A percentile compares a stretch with the other conserved stretches of the same genome.
Evolutionary conservation across 2,888 invertebrate genomes (phyloP).

Genomic region (Lottia scabra): DNA sequence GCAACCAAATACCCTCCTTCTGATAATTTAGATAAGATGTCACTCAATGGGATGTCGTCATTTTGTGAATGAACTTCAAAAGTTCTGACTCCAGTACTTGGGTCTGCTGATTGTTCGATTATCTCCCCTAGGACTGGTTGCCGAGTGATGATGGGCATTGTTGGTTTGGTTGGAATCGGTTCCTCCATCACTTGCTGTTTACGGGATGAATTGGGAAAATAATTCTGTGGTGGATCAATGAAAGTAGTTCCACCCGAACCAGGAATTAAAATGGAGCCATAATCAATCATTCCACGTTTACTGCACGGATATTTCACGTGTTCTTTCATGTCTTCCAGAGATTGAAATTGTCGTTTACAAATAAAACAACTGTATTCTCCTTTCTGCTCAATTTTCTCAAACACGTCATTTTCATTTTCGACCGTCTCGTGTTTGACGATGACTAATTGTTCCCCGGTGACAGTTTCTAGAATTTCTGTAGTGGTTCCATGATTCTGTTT

Average conservation of each 20-base stretch:
- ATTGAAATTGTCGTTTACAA: constrained; percentile 20
- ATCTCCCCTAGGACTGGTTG: not conserved
- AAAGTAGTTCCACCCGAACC: not conserved
- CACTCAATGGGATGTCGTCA: not conserved
- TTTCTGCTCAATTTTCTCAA: not conserved
- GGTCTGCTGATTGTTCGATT: not conserved
- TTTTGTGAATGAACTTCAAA: constrained; percentile 3
- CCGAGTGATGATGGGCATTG: not conserved
- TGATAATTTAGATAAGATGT: not conserved
- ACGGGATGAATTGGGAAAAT: not conserved
- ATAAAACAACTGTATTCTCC: constrained; percentile 26
- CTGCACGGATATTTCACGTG: constrained; percentile 27
- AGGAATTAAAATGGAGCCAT: not conserved
- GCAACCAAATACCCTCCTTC: not conserved
- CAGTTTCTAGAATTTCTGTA: not conserved
- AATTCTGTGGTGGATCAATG: not conserved
- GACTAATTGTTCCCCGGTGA: not conserved
- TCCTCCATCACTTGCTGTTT: not conserved
- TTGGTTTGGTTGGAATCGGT: not conserved
- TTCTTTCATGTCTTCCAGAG: constrained; percentile 26
- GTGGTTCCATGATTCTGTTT: constrained; percentile 1
- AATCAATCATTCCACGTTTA: constrained; percentile 2
- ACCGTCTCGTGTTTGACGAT: not conserved
- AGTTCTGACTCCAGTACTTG: not conserved
- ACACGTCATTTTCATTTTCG: not conserved